Base-by-base conservation (phyloP, 2,888 invertebrate genomes). In the Clistopyga incitator region DNA sequence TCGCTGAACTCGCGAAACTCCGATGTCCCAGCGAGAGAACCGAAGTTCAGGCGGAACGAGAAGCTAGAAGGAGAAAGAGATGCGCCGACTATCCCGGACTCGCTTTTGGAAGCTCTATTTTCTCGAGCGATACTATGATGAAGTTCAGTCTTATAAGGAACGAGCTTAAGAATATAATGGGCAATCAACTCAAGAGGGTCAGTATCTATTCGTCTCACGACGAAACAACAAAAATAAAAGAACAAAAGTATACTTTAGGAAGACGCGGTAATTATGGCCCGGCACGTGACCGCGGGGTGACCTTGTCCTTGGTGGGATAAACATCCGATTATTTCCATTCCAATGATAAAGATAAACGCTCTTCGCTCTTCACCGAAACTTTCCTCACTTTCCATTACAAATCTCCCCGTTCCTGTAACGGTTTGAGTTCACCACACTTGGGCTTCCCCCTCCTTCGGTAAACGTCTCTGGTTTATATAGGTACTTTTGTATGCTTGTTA, bases 71-170 rank as follows among this genome's bases (percentile, higher is more conserved):
- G 81, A 95, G 97, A 89, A 95, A 97, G 89, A 95, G 98, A 93
- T 98, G 98, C 93, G 96, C 98, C 54, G 98, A 98, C 93, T 98
- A 98, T 94, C 98, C 98, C 0, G 98, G 98, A 38, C 94, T 98
- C 81, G 98, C 98, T 1, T 98, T 98, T 92, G 98, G 97, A 72
- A 96, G 97, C 88, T 98, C 98, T 86, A 97, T 98, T 92, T 98
- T 98, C 94, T 98, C 98, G 92, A 98, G 98, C 79, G 98, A 98
- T 93, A 98, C 99, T 11, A 97, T 99, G 96, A 98, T 99, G 97
- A 99, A 98, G 95, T 98, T 99, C 94, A 98, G 97, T 93, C 97
- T 99, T 88, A 99, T 99, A 93, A 96, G 97, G 93, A 99, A 99
- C 94, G 99, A 99, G 95, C 95, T 99, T 93, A 98, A 98, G 95